These are phyloP conservation scores for Euwallacea similis DNA, from an alignment of 1,140 invertebrate genomes.

Conservation along the genomic window DNA sequence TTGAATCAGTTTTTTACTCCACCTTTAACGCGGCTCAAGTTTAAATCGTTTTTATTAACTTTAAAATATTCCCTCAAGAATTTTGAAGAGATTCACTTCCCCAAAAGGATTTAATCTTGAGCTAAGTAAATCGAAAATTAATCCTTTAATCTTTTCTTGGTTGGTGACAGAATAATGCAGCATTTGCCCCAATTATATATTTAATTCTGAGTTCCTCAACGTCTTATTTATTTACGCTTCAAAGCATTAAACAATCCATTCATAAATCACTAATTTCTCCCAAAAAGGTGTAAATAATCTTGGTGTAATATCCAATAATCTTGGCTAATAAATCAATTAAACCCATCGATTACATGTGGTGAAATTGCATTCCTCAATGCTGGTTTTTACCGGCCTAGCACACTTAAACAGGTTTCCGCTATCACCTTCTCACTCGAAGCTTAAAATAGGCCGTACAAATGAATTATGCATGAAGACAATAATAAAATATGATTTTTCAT, in stretches of 20 bases:
- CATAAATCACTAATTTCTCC: neutral
- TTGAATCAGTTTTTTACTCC: neutral
- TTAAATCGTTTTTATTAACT: conserved; percentile 36
- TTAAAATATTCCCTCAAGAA: conserved; percentile 33
- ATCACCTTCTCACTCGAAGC: neutral
- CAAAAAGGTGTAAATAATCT: too few species aligned
- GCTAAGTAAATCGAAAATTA: conserved; percentile 38
- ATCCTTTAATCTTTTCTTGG: conserved; percentile 32
- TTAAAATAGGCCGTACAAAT: conserved; percentile 7
- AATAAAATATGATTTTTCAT: conserved; percentile 14
- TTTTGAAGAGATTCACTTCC: conserved; percentile 25
- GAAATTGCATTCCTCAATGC: neutral
- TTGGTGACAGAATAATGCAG: conserved; percentile 1
- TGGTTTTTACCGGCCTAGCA: neutral
- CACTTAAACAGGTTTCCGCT: conserved; percentile 9
- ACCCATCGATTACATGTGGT: neutral
- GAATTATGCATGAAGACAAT: conserved; percentile 9
- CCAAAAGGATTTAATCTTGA: conserved; percentile 31
- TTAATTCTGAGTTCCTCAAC: too few species aligned
- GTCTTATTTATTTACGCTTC: too few species aligned
- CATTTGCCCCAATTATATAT: too few species aligned
- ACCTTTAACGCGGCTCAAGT: conserved; percentile 18
- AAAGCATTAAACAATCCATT: too few species aligned
- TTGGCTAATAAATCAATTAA: neutral
- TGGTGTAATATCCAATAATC: neutral